Evolutionary conservation across 2,888 invertebrate genomes (phyloP).

Genomic region (Actias luna): DNA sequence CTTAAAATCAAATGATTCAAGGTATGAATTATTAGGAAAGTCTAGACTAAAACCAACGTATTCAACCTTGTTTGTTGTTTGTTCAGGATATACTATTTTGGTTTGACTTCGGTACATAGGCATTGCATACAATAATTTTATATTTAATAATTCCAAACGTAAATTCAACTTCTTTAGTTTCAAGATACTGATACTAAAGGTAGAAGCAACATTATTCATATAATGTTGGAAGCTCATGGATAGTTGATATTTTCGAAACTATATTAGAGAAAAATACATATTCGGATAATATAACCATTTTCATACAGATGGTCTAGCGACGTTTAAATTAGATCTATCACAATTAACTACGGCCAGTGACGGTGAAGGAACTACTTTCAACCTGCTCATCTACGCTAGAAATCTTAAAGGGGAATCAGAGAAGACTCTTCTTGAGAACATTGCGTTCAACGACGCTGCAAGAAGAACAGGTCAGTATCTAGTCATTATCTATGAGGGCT

Average conservation of each 20-base stretch:
- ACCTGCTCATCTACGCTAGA: constrained; percentile 90
- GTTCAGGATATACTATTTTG: too few species aligned
- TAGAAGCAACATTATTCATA: too few species aligned
- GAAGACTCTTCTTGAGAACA: constrained; percentile 90
- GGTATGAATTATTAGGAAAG: too few species aligned
- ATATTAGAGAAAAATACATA: background rate
- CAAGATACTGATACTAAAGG: too few species aligned
- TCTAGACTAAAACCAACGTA: too few species aligned
- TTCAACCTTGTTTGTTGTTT: too few species aligned
- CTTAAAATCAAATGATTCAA: too few species aligned
- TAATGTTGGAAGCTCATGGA: too few species aligned
- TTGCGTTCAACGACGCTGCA: constrained; percentile 93
- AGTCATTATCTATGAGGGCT: background rate
- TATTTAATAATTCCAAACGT: background rate
- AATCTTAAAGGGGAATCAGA: constrained; percentile 94
- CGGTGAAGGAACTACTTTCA: constrained; percentile 82
- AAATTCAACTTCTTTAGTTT: background rate
- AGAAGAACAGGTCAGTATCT: constrained; percentile 87
- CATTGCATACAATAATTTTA: background rate
- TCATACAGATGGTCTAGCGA: constrained; percentile 63
- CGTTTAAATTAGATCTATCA: constrained; percentile 80
- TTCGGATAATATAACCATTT: background rate
- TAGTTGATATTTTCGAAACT: too few species aligned
- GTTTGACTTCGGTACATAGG: too few species aligned
- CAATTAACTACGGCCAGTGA: constrained; percentile 81